phyloP scores from a whole-genome alignment of 2,113 vertebrate species.

The Fregata magnificens region DNA sequence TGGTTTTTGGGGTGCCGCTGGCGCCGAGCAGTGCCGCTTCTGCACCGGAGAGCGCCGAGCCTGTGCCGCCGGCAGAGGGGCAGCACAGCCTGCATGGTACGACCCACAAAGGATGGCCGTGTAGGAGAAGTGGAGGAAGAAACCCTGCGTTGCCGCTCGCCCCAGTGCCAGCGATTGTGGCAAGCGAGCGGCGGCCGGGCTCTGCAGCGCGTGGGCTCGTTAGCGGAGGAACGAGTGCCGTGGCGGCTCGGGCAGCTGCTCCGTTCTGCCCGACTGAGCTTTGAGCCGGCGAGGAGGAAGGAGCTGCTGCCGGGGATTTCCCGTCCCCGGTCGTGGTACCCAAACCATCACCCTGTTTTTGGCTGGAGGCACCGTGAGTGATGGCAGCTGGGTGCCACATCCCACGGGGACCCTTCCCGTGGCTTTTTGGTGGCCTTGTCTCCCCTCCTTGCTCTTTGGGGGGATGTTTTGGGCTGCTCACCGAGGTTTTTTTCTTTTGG shows the following conservation, averaged over 20 bases:
- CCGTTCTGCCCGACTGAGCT: not conserved
- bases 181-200: not conserved
- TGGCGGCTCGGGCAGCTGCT: not conserved
- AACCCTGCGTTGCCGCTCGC: accelerated
- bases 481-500: accelerated
- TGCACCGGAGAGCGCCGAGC: accelerated
- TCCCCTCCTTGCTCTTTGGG: too few relatives aligned
- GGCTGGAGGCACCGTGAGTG: too few relatives aligned
- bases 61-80: not conserved
- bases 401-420: not conserved
- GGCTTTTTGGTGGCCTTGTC: not conserved
- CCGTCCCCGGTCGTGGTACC: not conserved
- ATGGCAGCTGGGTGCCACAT: not conserved
- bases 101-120: too few relatives aligned
- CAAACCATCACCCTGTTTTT: accelerated
- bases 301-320: not conserved
- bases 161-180: accelerated
- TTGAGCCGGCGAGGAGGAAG: not conserved
- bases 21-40: too few relatives aligned
- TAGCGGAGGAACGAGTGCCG: not conserved
- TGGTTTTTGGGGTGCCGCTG: not conserved
- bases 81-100: accelerated
- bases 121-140: not conserved
- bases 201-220: not conserved
- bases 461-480: not conserved